These are phyloP conservation scores for Epinephelus lanceolatus DNA, from an alignment of 2,113 vertebrate genomes.

Conservation along the genomic window DNA sequence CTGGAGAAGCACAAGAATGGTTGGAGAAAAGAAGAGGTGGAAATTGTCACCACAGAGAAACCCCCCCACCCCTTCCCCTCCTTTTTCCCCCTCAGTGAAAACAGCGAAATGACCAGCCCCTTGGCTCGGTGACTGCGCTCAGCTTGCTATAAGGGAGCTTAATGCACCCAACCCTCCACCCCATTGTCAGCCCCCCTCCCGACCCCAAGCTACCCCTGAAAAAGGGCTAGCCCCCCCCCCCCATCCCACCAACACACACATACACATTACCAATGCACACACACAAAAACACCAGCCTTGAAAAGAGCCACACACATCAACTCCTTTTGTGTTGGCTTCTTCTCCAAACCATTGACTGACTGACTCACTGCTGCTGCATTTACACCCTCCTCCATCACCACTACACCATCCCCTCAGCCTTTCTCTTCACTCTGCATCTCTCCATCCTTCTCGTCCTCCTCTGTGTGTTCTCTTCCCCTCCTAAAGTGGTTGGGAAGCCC, in stretches of 20 bases:
- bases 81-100: slow-evolving; percentile 70
- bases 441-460: slow-evolving; percentile 54
- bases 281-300: slow-evolving; percentile 79
- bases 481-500: slow-evolving; percentile 53
- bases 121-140: slow-evolving; percentile 83
- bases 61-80: slow-evolving; percentile 5
- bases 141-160: slow-evolving; percentile 83
- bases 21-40: slow-evolving; percentile 76
- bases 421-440: slow-evolving; percentile 11
- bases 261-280: slow-evolving; percentile 37
- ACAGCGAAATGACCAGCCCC: slow-evolving; percentile 88
- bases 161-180: slow-evolving; percentile 90
- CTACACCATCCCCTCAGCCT: slow-evolving; percentile 3
- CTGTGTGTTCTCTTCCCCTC: slow-evolving; percentile 15
- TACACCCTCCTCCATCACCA: slow-evolving; percentile 61
- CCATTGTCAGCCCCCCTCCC: slow-evolving; percentile 87
- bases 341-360: slow-evolving; percentile 89
- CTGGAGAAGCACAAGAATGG: slow-evolving; percentile 71
- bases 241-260: slow-evolving; percentile 43
- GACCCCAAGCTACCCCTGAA: slow-evolving; percentile 77
- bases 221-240: slow-evolving; percentile 18
- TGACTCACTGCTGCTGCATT: slow-evolving; percentile 77
- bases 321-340: slow-evolving; percentile 92
- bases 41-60: slow-evolving; percentile 86
- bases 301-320: slow-evolving; percentile 94